Base-by-base conservation (phyloP, 2,888 invertebrate species). In the Volucella zonaria region DNA sequence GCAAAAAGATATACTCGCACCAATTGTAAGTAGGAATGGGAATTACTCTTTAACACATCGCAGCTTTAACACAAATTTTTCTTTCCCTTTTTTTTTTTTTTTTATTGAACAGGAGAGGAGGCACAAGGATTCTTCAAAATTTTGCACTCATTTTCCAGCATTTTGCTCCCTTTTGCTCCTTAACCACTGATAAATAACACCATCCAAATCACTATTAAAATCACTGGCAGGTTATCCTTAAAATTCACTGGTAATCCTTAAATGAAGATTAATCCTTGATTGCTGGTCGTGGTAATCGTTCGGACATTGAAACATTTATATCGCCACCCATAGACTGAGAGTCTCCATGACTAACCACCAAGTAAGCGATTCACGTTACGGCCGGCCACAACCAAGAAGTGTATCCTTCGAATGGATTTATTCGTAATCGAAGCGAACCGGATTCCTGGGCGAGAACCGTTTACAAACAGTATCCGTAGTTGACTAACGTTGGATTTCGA, bases 161-260 rank as follows among this genome's bases (percentile, higher is more conserved):
- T 64, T n/a, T 74, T 58, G 58, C 74, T 38, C 78, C 49, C 9
- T 56, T 18, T 4, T 15, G 12, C 8, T 43, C 38, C 51, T 18
- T 62, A 59, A 58, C 67, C 80, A 81, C 85, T 85, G 76, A 85
- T 81, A 76, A 76, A 76, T 81, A 82, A 77, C 64, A 31, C 31
- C 73, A 78, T 67, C 62, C 76, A 40, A 31, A 31, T 31, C 31
- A 31, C n/a, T 31, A 54, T 8, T 12, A 67, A 80, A 82, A 76
- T 71, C 85, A 76, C 85, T 85, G 73, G 71, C 31, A 38, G 67
- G 81, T 47, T 85, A 81, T 85, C 85, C 85, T 85, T 77, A 77
- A 73, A 85, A 85, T 85, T 77, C 85, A 85, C 85, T 85, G 85
- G 81, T 85, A 85, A 81, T 81, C 85, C 81, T 81, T 81, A 61